These are phyloP conservation scores for Cuculus canorus DNA, from an alignment of 2,797 vertebrate species.

Conservation along the genomic window DNA sequence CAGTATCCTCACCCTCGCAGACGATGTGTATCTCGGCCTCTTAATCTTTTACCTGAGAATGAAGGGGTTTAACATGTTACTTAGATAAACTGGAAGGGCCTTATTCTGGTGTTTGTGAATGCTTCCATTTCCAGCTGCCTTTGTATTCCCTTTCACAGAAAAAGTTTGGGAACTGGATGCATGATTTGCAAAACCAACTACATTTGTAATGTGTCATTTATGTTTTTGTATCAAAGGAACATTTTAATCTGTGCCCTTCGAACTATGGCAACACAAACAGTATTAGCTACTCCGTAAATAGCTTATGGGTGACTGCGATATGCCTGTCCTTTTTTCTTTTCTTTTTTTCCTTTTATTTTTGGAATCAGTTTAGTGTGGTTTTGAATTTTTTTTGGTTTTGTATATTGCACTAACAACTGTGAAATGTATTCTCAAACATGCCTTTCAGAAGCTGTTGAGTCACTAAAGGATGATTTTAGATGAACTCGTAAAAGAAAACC, in stretches of 20 bases:
- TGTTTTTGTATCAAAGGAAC: slow-evolving; percentile 54
- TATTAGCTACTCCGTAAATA: background rate
- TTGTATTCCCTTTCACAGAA: slow-evolving; percentile 55
- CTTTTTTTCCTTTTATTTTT: background rate
- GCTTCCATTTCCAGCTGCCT: slow-evolving; percentile 69
- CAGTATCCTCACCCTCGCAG: slow-evolving; percentile 83
- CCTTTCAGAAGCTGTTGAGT: slow-evolving; percentile 37
- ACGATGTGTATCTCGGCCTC: slow-evolving; percentile 78
- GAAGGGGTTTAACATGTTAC: slow-evolving; percentile 76
- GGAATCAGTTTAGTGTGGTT: background rate
- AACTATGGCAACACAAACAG: slow-evolving; percentile 31
- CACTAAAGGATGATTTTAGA: slow-evolving; percentile 34
- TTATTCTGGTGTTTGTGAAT: slow-evolving; percentile 70
- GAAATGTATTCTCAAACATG: slow-evolving; percentile 19
- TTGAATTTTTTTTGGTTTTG: slow-evolving; percentile 14
- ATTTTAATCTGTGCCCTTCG: slow-evolving; percentile 51
- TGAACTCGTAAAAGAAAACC: slow-evolving; percentile 32
- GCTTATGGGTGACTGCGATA: background rate
- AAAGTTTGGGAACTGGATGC: slow-evolving; percentile 32
- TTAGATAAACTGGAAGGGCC: slow-evolving; percentile 64
- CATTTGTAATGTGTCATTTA: slow-evolving; percentile 51
- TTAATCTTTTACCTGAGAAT: slow-evolving; percentile 83
- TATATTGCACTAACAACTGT: slow-evolving; percentile 16
- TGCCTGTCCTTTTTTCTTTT: slow-evolving; percentile 4
- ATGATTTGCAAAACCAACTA: slow-evolving; percentile 49